Evolutionary conservation across 2,797 vertebrate species (phyloP).

Genomic region (Cygnus olor): DNA sequence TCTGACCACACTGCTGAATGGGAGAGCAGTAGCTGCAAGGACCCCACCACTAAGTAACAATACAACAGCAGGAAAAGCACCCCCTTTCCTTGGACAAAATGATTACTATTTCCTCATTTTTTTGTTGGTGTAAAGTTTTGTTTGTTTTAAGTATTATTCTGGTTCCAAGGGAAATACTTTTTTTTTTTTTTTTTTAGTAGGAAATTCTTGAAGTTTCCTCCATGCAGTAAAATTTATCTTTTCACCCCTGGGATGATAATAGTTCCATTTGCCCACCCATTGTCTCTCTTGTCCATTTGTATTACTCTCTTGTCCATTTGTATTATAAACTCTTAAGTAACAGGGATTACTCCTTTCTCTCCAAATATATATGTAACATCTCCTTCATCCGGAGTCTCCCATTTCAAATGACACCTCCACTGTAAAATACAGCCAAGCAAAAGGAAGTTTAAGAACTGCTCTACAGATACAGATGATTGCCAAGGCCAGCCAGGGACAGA

Average conservation of each 20-base stretch:
- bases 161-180: not conserved
- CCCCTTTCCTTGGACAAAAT: not conserved
- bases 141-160: not conserved
- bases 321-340: not conserved
- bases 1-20: not conserved
- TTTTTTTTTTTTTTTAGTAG: not conserved
- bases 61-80: not conserved
- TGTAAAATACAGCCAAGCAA: slow-evolving; percentile 9
- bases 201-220: not conserved
- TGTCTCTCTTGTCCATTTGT: not conserved
- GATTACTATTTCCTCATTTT: not conserved
- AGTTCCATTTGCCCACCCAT: not conserved
- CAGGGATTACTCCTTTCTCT: not conserved
- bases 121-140: not conserved
- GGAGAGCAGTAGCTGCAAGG: not conserved
- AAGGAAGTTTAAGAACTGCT: slow-evolving; percentile 40
- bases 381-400: not conserved
- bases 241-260: not conserved
- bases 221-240: not conserved
- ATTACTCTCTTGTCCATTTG: not conserved
- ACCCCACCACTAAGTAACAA: not conserved
- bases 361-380: not conserved
- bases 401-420: slow-evolving; percentile 34
- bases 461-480: slow-evolving; percentile 54
- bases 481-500: slow-evolving; percentile 22